Evolutionary conservation across 2,888 invertebrate genomes (phyloP), one percentile per base, ranked within the genome.

Genomic region (Troglohyphantes excavatus): DNA sequence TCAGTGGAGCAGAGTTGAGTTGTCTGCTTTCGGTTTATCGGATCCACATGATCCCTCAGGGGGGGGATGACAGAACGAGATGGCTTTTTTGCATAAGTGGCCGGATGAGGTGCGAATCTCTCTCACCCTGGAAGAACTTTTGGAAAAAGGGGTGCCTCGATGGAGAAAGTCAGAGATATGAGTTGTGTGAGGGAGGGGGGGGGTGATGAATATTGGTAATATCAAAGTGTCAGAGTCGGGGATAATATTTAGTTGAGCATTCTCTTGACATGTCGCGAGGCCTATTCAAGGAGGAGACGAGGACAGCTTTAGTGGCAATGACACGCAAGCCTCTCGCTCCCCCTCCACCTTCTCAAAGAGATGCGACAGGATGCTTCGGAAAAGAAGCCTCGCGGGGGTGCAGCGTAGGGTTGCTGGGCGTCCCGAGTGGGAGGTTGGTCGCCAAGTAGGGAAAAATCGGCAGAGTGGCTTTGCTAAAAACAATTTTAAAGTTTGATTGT

Each of bases 251-350:
- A 87, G 87, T 79, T 87, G 79, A 79, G 87, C 78, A 87, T 79
- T 79, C 78, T 79, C 43, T 65, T 72, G 79, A 53, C 53, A n/a
- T 70, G 79, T 87, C 79, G 72, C 79, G 72, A 79, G 61, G 72
- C 70, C 70, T 39, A 72, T 73, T 79, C 72, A 70, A 79, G 33
- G 68, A 70, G 21, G 27, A 70, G 43, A 73, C 79, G 70, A 72
- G 87, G 87, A 87, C 87, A 87, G 87, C 79, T 87, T 87, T 87
- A 87, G 87, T 87, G 87, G 87, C 79, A 87, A 29, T 87, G 87
- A 79, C 87, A 87, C 43, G 72, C 53, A 53, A 63, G 53, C 26
- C 46, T 26, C 59, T 29, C 53, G 63, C 19, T 23, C 75, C 79
- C 63, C 79, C 81, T 9, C 53, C 53, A 9, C n/a, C n/a, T n/a